Evolutionary conservation across 1,140 invertebrate genomes (phyloP), one percentile per base, ranked within the genome.

Genomic region (Neodiprion pinetum): DNA sequence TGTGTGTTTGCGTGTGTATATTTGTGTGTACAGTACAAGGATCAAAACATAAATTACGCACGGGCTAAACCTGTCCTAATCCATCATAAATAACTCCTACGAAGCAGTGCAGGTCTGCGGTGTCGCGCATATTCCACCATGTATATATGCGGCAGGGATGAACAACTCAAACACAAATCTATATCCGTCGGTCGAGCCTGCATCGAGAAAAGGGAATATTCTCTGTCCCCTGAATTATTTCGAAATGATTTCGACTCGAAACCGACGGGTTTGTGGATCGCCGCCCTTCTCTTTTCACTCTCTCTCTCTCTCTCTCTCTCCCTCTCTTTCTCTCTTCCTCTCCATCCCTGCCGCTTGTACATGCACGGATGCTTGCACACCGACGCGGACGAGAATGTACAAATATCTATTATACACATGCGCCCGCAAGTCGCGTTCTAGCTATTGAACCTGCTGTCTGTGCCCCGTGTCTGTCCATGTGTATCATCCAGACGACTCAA

Each of bases 11-110:
- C 17, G 17, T 21, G 17, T 21, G 17, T 21, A 21, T 21, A 21
- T 21, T 21, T 21, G 17, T 21, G 17, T 21, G 17, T 21, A 21
- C 17, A 21, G 17, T 21, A 21, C 17, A 21, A 21, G 17, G 17
- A 21, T 21, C 17, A 21, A 21, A 71, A 79, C 79, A 84, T 87
- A 85, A 87, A 87, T 86, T 87, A 85, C 83, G 83, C 81, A 83
- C 80, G 82, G 84, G 80, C 83, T 86, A 86, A 86, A 86, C 85
- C 82, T 77, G 76, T 78, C 74, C 85, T 87, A 86, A 86, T 87
- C 85, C 83, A 85, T 86, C 85, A 86, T 86, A 87, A 86, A 86
- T 87, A 87, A 87, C 85, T 86, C 80, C 75, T n/a, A 11, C 50
- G 10, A 53, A 11, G 50, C n/a, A 14, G 10, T 11, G 50, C 50